Evolutionary conservation across 2,113 vertebrate species (phyloP).

Genomic region (Hoplias malabaricus): DNA sequence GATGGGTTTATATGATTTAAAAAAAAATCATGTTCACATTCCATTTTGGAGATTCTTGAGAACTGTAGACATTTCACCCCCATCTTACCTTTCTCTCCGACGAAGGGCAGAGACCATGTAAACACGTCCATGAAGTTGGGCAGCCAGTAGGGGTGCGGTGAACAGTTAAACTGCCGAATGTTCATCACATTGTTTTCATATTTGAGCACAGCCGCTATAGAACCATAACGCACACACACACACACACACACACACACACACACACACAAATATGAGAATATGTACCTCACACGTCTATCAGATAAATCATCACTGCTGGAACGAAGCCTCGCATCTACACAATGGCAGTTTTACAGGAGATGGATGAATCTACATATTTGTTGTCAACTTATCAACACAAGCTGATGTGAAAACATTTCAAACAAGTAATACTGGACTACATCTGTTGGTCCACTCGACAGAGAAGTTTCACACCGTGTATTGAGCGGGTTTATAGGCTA

Average conservation of each 20-base stretch:
- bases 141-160: slow-evolving; percentile 81
- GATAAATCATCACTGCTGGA: too few relatives aligned
- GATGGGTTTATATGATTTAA: too few relatives aligned
- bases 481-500: too few relatives aligned
- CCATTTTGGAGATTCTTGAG: too few relatives aligned
- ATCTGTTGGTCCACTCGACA: too few relatives aligned
- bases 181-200: slow-evolving; percentile 85
- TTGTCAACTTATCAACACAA: too few relatives aligned
- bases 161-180: slow-evolving; percentile 83
- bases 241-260: not conserved
- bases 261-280: not conserved
- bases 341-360: too few relatives aligned
- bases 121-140: slow-evolving; percentile 85
- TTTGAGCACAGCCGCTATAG: slow-evolving; percentile 77
- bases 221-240: slow-evolving; percentile 2
- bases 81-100: slow-evolving; percentile 77
- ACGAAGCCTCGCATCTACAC: too few relatives aligned
- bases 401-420: too few relatives aligned
- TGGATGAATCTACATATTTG: too few relatives aligned
- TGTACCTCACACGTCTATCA: not conserved
- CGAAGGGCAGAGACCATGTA: slow-evolving; percentile 83
- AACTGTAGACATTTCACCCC: not conserved
- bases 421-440: too few relatives aligned
- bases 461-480: not conserved
- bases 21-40: too few relatives aligned